Percentiles rank a stretch among this genome's conserved stretches.
Evolutionary conservation across 2,113 vertebrate species (phyloP).

Genomic region (Oncorhynchus keta): DNA sequence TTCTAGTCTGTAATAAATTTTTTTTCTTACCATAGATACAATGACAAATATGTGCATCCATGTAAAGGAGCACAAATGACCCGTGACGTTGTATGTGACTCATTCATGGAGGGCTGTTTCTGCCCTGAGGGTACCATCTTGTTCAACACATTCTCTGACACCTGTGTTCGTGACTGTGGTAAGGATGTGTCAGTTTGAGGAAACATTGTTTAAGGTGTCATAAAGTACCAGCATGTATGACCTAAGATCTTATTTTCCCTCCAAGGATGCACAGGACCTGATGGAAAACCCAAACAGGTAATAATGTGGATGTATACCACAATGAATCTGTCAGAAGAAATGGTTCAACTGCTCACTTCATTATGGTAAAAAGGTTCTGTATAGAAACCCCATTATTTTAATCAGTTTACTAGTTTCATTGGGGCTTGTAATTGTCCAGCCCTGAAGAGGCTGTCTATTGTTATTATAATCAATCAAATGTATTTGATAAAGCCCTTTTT

Average conservation of each 20-base stretch:
- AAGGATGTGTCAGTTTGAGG: conserved; percentile 29
- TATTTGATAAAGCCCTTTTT: not conserved
- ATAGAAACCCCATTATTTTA: no score
- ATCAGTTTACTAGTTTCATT: not conserved
- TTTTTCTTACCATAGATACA: conserved; percentile 48
- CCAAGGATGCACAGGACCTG: conserved; percentile 80
- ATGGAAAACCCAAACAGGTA: conserved; percentile 76
- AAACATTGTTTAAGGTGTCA: not conserved
- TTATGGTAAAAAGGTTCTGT: no score
- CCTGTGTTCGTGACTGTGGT: conserved; percentile 75
- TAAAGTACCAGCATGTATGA: not conserved
- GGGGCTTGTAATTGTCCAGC: not conserved
- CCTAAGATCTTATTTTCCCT: not conserved
- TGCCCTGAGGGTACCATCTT: conserved; percentile 69
- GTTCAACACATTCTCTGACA: conserved; percentile 38
- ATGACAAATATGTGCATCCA: conserved; percentile 26
- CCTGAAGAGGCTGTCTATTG: no score
- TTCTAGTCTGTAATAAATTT: not conserved
- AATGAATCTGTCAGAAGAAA: no score
- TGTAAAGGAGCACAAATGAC: not conserved
- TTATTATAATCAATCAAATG: not conserved
- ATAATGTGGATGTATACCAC: conserved; percentile 5
- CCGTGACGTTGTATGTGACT: conserved; percentile 7
- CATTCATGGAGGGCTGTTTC: conserved; percentile 81
- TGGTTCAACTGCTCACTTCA: no score